Base-by-base conservation (phyloP, 2,113 vertebrate species). In the Porphyrio hochstetteri region DNA sequence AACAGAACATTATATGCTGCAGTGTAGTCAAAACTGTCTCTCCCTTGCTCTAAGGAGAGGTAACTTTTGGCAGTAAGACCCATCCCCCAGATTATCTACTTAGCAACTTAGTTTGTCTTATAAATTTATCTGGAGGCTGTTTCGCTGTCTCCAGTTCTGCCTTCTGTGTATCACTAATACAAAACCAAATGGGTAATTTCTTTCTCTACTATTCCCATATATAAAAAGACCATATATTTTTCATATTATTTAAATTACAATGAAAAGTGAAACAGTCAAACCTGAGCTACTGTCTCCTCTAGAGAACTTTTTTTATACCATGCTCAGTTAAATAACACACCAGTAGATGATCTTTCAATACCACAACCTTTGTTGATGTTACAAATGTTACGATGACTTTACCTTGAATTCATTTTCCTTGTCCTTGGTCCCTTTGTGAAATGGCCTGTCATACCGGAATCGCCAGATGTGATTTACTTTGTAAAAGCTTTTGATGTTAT, bases 401-500 rank as follows among this genome's bases (percentile, higher is more conserved):
- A 99, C 99, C 99, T 99, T 99, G 96, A 99, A 99, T 97, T 99
- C 99, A 36, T 99, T 99, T 96, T 99, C 99, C 93, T 99, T 99
- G 98, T 99, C 99, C 97, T 99, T 99, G 53, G 98, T 98, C 82
- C 99, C 99, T 97, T 99, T 99, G 98, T 99, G 99, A 96, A 99
- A 99, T 2, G 99, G 99, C 33, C 99, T 98, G 97, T 99, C 99
- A 15, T 99, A 99, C 92, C 99, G 98, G 96, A 99, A 99, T 95
- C 99, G 98, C 99, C 99, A 99, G 97, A 99, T 99, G 92, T 99
- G 99, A 97, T 99, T 99, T 95, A 99, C 99, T 98, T 99, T 99
- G 97, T 99, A 99, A 97, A 99, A 99, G 97, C 99, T 99, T 96
- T 99, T 99, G 98, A 99, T 99, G 96, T 99, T 99, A 98, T 99